These are phyloP conservation scores for Hyphantria cunea DNA, from an alignment of 1,140 invertebrate species.

Conservation along the genomic window DNA sequence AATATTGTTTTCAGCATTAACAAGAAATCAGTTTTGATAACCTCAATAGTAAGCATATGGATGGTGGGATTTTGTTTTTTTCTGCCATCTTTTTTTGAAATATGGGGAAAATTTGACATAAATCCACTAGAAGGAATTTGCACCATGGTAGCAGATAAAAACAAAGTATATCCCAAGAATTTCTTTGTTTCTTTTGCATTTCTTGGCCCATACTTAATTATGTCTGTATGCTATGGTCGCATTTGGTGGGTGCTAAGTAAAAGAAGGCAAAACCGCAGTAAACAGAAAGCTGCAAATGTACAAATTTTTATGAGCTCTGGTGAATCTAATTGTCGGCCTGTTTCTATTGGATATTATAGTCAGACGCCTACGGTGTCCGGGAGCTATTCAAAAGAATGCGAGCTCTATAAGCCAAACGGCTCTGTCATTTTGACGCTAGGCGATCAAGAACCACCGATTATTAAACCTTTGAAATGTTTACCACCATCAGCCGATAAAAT, in stretches of 20 bases:
- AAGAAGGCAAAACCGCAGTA: conserved; percentile 81
- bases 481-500: background rate
- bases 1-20: conserved; percentile 82
- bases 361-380: background rate
- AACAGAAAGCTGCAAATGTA: background rate
- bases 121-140: conserved; percentile 87
- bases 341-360: conserved; percentile 69
- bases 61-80: conserved; percentile 85
- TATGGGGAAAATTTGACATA: conserved; percentile 88
- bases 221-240: conserved; percentile 88
- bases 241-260: conserved; percentile 89
- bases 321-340: background rate
- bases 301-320: background rate
- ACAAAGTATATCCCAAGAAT: conserved; percentile 86
- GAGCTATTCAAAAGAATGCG: background rate
- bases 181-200: conserved; percentile 89
- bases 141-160: conserved; percentile 85
- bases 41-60: conserved; percentile 88
- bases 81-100: conserved; percentile 86
- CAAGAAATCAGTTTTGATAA: conserved; percentile 82
- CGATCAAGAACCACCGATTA: background rate
- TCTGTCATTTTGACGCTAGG: background rate
- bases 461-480: conserved; percentile 7
- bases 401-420: background rate
- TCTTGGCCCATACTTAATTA: conserved; percentile 87